A percentile compares a stretch with the other conserved stretches of the same genome.
Conservation (phyloP, 2,113 vertebrate species). For the Perca flavescens region DNA sequence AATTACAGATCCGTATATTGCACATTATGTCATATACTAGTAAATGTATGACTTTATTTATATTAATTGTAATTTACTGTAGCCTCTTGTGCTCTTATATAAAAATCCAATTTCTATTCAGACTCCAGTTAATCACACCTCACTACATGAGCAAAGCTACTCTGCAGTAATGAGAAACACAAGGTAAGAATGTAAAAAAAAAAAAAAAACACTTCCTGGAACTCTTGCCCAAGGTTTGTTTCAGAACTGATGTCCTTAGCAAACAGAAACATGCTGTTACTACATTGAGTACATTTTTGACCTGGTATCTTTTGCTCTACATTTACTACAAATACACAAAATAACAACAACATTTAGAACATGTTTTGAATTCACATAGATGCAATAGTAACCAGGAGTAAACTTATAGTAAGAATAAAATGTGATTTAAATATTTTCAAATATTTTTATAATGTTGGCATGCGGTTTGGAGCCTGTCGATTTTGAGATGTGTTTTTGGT, state of each 20-base stretch:
- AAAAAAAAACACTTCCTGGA: neutral
- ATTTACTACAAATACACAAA: neutral
- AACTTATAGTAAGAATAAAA: neutral
- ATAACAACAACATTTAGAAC: neutral
- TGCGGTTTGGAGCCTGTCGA: neutral
- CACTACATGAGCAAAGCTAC: neutral
- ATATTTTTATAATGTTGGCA: neutral
- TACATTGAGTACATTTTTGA: neutral
- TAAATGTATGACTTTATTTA: constrained; percentile 45
- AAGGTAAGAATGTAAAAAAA: neutral
- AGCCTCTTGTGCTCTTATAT: neutral
- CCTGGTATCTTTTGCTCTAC: neutral
- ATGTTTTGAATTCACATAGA: neutral
- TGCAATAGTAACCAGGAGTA: neutral
- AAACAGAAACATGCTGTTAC: neutral
- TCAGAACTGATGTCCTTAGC: neutral
- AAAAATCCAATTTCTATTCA: neutral
- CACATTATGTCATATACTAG: neutral
- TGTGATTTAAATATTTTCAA: neutral
- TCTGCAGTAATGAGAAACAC: neutral
- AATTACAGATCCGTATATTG: neutral
- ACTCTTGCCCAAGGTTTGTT: neutral
- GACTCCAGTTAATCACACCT: constrained; percentile 2
- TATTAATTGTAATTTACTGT: neutral
- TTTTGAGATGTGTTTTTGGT: neutral